Conservation (phyloP, 2,888 invertebrate genomes). For the Aethes cnicana region DNA sequence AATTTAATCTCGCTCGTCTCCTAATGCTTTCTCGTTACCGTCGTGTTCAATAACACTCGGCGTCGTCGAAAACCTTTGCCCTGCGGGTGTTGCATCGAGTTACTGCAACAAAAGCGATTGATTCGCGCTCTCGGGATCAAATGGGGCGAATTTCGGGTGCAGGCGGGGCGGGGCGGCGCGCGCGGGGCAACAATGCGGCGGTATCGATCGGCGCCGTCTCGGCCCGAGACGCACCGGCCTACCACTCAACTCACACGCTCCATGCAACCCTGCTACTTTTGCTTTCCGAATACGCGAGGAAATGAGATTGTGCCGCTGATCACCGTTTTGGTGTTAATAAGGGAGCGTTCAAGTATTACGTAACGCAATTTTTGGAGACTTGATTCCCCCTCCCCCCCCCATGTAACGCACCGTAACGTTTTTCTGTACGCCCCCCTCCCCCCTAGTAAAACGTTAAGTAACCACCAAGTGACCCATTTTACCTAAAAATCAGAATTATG, state of each 20-base stretch:
- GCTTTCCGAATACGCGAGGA: constrained; percentile 59
- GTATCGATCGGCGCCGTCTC: constrained; percentile 73
- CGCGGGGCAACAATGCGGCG: constrained; percentile 77
- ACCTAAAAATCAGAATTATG: too few relatives aligned
- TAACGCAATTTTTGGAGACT: too few relatives aligned
- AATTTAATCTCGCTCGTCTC: not conserved
- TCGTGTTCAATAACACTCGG: constrained; percentile 15
- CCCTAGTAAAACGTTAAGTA: too few relatives aligned
- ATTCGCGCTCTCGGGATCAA: constrained; percentile 73
- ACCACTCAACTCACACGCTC: constrained; percentile 52
- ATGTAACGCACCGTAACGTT: too few relatives aligned
- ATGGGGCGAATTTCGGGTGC: constrained; percentile 76
- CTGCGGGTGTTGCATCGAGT: constrained; percentile 58
- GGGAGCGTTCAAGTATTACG: too few relatives aligned
- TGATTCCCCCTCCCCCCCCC: too few relatives aligned
- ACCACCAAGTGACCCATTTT: too few relatives aligned
- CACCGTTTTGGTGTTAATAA: too few relatives aligned
- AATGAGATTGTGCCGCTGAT: too few relatives aligned
- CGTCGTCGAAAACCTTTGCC: constrained; percentile 20
- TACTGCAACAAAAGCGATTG: constrained; percentile 78
- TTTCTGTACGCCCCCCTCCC: too few relatives aligned
- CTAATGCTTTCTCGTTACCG: constrained; percentile 13
- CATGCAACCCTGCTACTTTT: constrained; percentile 74
- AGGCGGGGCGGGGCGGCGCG: constrained; percentile 54
- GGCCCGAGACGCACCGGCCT: constrained; percentile 59